These are phyloP conservation scores for Protodeltote pygarga DNA, from an alignment of 2,888 invertebrate genomes.

Conservation along the genomic window DNA sequence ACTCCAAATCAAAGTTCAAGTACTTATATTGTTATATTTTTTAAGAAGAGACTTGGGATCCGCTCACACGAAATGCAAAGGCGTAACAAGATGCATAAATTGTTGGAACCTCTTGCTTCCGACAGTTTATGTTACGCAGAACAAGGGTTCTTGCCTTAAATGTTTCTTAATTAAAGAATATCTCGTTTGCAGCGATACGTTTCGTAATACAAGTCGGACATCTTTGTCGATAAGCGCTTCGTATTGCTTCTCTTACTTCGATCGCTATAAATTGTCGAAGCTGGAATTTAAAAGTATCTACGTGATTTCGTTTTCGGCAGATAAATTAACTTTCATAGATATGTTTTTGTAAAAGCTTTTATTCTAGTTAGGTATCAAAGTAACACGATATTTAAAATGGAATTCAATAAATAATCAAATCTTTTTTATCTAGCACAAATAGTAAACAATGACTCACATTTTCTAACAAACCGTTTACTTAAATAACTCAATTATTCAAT, in stretches of 20 bases:
- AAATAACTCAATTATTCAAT: constrained; percentile 18
- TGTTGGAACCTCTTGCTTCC: constrained; percentile 5
- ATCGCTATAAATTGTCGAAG: background rate
- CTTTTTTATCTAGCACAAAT: constrained; percentile 1
- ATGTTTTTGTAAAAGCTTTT: no score
- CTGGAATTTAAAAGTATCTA: no score
- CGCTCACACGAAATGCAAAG: constrained; percentile 26
- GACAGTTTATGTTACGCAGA: no score
- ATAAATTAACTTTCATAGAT: no score
- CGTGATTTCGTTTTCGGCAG: no score
- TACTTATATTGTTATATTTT: constrained; percentile 6
- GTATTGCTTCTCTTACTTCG: background rate
- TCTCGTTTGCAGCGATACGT: constrained; percentile 3
- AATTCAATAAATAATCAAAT: constrained; percentile 2
- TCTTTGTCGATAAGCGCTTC: background rate
- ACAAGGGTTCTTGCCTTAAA: no score
- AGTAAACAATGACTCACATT: constrained; percentile 1
- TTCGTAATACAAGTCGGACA: background rate
- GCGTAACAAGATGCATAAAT: constrained; percentile 20
- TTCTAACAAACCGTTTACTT: constrained; percentile 15
- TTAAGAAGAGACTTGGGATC: constrained; percentile 13
- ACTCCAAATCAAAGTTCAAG: constrained; percentile 35
- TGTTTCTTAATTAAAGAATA: constrained; percentile 15
- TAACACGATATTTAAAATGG: no score
- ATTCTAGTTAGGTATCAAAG: no score